Evolutionary conservation across 2,113 vertebrate species (phyloP), one percentile per base, ranked within the genome.

Genomic region (Ailuropoda melanoleuca): DNA sequence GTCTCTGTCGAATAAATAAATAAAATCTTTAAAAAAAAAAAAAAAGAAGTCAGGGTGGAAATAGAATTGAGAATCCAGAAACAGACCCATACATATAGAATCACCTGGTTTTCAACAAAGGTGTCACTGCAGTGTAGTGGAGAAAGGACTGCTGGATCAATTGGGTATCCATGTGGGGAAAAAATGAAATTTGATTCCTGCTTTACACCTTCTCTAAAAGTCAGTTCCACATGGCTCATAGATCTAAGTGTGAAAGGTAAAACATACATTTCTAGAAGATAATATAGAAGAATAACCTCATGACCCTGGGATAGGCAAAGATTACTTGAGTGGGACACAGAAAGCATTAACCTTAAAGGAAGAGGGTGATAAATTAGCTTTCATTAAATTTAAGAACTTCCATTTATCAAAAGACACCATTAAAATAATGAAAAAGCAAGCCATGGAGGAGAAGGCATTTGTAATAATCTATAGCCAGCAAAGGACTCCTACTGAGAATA

Each of bases 381-480:
- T 81, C 66, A 55, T 86, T 80, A 56, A 55, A 95, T 91, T 64
- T 88, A 78, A 74, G 56, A 84, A 90, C n/a, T 74, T 93, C 34
- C 14, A 0, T 90, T 77, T 55, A 70, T 80, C n/a, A 39, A 39
- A 80, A 80, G 55, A 60, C 4, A 50, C n/a, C 12, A 60, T 80
- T 80, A 88, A 95, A 50, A 74, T 37, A 84, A 75, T 88, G 39
- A 84, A 88, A 90, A 89, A 7, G 56, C 50, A 93, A 92, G 84
- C 64, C 62, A 43, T 21, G 62, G 50, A 68, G n/a, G 3, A 95
- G 77, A 80, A 72, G 39, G 7, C 78, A 46, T 50, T 56, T 83
- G 23, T 85, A 48, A 26, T 48, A 24, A 5, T 37, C 18, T 21
- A 6, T 21, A 8, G 55, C 58, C 60, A 60, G 64, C 66, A 60